These are phyloP conservation scores for Nanorana parkeri DNA, from an alignment of 2,113 vertebrate genomes.

Conservation along the genomic window DNA sequence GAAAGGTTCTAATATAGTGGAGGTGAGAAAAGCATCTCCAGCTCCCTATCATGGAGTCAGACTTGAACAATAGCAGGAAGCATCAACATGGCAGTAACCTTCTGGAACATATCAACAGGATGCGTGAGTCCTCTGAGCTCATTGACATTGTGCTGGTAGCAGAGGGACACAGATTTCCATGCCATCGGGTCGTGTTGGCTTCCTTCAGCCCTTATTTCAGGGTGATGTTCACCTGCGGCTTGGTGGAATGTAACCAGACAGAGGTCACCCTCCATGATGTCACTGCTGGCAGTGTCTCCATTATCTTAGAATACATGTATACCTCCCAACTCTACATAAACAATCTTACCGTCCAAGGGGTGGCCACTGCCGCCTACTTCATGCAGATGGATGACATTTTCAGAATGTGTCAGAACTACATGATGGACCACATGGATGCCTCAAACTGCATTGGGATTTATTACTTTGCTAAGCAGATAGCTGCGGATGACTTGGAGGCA, in stretches of 20 bases:
- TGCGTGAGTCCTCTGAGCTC: constrained; percentile 85
- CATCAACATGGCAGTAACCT: constrained; percentile 79
- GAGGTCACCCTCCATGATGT: constrained; percentile 85
- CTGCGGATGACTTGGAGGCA: constrained; percentile 88
- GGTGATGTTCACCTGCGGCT: constrained; percentile 95
- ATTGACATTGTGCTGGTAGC: constrained; percentile 89
- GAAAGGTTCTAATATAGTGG: no score
- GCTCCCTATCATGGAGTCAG: constrained; percentile 77
- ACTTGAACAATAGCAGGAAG: constrained; percentile 65
- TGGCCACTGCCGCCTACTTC: constrained; percentile 88
- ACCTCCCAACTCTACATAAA: constrained; percentile 79
- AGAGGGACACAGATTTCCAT: constrained; percentile 88
- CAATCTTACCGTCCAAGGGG: constrained; percentile 83
- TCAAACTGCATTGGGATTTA: constrained; percentile 94
- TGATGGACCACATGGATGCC: constrained; percentile 93
- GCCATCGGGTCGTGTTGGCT: constrained; percentile 89
- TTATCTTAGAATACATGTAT: constrained; percentile 91
- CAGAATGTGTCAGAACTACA: constrained; percentile 82
- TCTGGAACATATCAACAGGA: constrained; percentile 81
- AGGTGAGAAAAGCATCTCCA: no score
- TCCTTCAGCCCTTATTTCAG: constrained; percentile 95
- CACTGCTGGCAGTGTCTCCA: constrained; percentile 82
- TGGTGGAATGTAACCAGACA: constrained; percentile 82
- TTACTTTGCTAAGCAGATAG: constrained; percentile 90
- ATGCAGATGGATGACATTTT: constrained; percentile 94